phyloP scores from a whole-genome alignment of 2,888 invertebrate species.

The Caenorhabditis angaria region DNA sequence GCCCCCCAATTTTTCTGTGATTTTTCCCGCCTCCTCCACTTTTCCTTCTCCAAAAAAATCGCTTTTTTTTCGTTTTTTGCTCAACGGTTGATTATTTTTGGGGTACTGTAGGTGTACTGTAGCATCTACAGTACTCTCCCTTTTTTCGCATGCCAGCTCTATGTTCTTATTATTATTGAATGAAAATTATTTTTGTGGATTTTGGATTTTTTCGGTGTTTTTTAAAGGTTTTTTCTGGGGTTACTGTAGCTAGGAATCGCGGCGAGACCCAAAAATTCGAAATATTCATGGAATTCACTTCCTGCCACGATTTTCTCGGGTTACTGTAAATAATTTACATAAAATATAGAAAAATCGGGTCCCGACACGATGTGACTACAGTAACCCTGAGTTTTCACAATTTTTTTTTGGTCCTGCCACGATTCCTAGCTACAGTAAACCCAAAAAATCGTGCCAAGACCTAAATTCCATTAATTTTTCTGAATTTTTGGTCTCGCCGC shows the following conservation, averaged over 20 bases:
- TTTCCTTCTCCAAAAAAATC: neutral
- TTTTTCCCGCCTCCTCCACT: neutral
- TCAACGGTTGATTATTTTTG: neutral
- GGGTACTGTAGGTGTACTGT: neutral
- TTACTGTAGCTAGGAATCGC: slow-evolving; percentile 6
- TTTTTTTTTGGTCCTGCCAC: neutral
- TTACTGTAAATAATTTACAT: no score
- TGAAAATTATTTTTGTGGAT: slow-evolving; percentile 2
- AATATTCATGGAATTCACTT: neutral
- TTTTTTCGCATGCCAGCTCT: neutral
- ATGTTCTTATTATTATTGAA: slow-evolving; percentile 5
- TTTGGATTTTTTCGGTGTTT: neutral
- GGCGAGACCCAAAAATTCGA: slow-evolving; percentile 2
- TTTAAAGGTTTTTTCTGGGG: slow-evolving; percentile 1
- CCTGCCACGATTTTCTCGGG: no score
- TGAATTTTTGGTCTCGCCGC: neutral
- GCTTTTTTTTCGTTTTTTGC: neutral
- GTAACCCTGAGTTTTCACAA: neutral
- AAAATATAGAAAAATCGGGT: no score
- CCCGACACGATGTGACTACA: no score
- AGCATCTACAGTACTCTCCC: neutral
- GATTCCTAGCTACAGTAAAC: no score
- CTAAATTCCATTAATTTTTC: neutral
- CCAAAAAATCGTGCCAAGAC: no score
- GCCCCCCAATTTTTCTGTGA: neutral